Evolutionary conservation across 2,797 vertebrate species (phyloP), one percentile per base, ranked within the genome.

Genomic region (Bradypus variegatus): DNA sequence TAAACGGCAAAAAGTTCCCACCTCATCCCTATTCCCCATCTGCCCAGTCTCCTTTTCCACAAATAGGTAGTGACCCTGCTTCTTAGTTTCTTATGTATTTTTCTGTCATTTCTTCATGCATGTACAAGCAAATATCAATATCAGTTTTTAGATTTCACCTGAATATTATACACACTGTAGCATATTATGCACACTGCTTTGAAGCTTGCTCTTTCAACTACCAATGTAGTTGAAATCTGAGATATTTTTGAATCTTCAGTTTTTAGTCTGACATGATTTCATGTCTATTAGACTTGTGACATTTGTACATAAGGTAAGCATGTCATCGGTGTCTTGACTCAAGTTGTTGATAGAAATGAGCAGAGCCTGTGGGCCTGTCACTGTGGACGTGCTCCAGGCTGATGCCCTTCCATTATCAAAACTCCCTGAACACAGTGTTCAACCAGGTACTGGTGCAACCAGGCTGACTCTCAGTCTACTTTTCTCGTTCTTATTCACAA

Each of bases 1-100:
- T 69, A 80, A 85, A 76, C 53, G 48, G 41, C 67, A 65, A 53
- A 41, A 84, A 45, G 31, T 64, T 80, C 48, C 64, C n/a, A 55
- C 3, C 38, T 27, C 13, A 27, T 14, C 36, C 45, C 48, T 78
- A 16, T 62, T 53, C 45, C 55, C 48, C 45, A 12, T 82, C 88
- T 62, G 4, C 81, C 38, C 10, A 10, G 12, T 10, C 65, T 45
- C 36, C 36, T 58, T 65, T 19, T 29, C 29, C 38, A 15, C 4
- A 29, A 19, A 2, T 16, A 62, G 31, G 64, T 6, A 41, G 4
- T 33, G n/a, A 64, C 67, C 33, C 1, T 1, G 14, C 0, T 38
- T 86, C 80, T 55, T 12, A 31, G 33, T 48, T 55, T 88, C 69
- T 64, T 53, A n/a, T 11, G 19, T 48, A 6, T 67, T 79, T 50